Conservation (phyloP, 2,113 vertebrate genomes). For the Oryzias melastigma region DNA sequence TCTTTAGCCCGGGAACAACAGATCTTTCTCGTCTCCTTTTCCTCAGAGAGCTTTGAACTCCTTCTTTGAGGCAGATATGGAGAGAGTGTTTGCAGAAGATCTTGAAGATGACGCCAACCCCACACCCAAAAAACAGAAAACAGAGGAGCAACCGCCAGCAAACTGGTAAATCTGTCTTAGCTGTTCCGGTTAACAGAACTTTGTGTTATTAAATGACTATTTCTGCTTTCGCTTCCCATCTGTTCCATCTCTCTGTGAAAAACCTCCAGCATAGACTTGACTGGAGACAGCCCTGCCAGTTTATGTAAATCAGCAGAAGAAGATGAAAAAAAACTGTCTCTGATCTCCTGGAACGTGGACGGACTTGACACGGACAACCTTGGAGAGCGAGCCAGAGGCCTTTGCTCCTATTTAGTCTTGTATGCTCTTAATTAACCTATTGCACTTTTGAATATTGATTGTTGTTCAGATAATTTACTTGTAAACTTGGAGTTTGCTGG, state of each 20-base stretch:
- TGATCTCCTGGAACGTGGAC: constrained; percentile 94
- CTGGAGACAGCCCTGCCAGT: constrained; percentile 74
- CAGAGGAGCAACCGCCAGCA: constrained; percentile 15
- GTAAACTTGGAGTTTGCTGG: background rate
- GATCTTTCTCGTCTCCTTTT: background rate
- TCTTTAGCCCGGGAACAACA: background rate
- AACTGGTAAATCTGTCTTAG: constrained; percentile 39
- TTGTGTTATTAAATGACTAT: background rate
- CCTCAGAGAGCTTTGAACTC: constrained; percentile 75
- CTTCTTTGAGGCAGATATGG: constrained; percentile 79
- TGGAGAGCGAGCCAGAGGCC: constrained; percentile 82
- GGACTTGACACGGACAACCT: constrained; percentile 84
- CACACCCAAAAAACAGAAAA: constrained; percentile 52
- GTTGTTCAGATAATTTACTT: background rate
- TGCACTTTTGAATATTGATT: background rate
- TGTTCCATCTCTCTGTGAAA: background rate
- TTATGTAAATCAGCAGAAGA: constrained; percentile 26
- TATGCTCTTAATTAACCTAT: constrained; percentile 68
- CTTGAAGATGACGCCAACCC: constrained; percentile 29
- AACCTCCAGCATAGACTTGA: constrained; percentile 87
- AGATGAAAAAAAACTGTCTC: constrained; percentile 78
- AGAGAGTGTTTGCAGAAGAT: constrained; percentile 69
- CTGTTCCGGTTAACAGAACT: background rate
- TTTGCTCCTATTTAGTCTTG: constrained; percentile 87
- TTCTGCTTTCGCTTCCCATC: too few relatives aligned